phyloP scores from a whole-genome alignment of 2,888 invertebrate genomes.

The Apodemia hepburni region DNA sequence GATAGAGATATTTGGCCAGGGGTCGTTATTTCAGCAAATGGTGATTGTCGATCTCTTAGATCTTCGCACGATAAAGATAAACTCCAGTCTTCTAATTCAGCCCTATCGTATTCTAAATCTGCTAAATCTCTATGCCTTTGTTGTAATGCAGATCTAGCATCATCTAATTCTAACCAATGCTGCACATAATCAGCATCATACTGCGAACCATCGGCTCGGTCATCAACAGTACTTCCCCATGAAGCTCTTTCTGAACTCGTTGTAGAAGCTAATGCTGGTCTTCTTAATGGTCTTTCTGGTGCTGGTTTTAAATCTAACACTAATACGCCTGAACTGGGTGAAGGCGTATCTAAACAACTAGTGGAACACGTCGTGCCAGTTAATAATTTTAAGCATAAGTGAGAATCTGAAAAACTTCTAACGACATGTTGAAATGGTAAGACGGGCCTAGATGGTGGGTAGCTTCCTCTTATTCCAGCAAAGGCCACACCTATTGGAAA shows the following conservation, averaged over 20 bases:
- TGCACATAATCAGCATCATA: slow-evolving; percentile 88
- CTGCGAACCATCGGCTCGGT: slow-evolving; percentile 78
- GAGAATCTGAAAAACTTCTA: slow-evolving; percentile 87
- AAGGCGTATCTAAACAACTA: slow-evolving; percentile 77
- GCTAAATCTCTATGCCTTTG: slow-evolving; percentile 85
- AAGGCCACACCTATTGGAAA: slow-evolving; percentile 84
- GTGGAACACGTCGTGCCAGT: slow-evolving; percentile 79
- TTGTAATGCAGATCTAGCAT: slow-evolving; percentile 84
- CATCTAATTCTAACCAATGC: slow-evolving; percentile 87
- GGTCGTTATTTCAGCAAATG: slow-evolving; percentile 75
- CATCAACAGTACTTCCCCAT: slow-evolving; percentile 81
- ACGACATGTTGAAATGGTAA: slow-evolving; percentile 87
- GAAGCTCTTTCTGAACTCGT: slow-evolving; percentile 74
- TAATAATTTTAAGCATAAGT: slow-evolving; percentile 85
- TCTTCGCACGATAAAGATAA: slow-evolving; percentile 86
- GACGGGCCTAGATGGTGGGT: slow-evolving; percentile 84
- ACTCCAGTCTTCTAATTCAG: slow-evolving; percentile 90
- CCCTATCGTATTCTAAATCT: slow-evolving; percentile 86
- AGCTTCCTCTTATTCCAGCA: slow-evolving; percentile 85
- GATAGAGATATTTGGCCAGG: slow-evolving; percentile 83
- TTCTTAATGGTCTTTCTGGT: slow-evolving; percentile 79
- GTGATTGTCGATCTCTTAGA: slow-evolving; percentile 77
- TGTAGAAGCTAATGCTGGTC: slow-evolving; percentile 77
- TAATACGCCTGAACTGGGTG: slow-evolving; percentile 82
- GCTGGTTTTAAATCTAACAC: slow-evolving; percentile 80